Conservation (phyloP, 2,113 vertebrate species). For the Nesoenas mayeri region DNA sequence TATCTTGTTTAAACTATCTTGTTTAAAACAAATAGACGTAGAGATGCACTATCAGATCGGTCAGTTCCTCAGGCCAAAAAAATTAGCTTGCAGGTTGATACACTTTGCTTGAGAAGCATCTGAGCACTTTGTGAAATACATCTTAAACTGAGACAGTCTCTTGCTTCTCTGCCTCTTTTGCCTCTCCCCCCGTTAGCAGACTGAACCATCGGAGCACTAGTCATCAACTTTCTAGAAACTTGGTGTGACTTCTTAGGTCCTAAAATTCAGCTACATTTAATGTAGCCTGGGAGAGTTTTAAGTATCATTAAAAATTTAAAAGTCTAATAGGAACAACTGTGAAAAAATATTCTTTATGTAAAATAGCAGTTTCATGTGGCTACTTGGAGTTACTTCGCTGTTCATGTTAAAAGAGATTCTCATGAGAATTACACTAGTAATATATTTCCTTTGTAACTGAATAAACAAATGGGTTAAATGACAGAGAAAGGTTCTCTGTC, state of each 20-base stretch:
- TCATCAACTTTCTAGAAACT: not conserved
- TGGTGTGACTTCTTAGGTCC: not conserved
- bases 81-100: not conserved
- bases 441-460: conserved; percentile 4
- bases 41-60: not conserved
- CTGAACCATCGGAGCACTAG: not conserved
- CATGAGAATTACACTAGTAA: conserved; percentile 21
- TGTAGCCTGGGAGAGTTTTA: not conserved
- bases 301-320: not conserved
- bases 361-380: not conserved
- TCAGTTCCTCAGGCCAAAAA: not conserved
- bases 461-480: conserved; percentile 31
- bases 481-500: conserved; percentile 14
- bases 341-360: not conserved
- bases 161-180: not conserved
- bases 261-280: not conserved
- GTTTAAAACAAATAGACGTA: not conserved
- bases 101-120: not conserved
- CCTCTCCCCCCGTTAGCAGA: not conserved
- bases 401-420: not conserved
- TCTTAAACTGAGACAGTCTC: not conserved
- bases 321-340: not conserved
- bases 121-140: not conserved
- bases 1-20: not conserved
- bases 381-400: not conserved